These are phyloP conservation scores for Ctenosaura bakeri DNA, from an alignment of 2,797 vertebrate genomes.

Conservation along the genomic window DNA sequence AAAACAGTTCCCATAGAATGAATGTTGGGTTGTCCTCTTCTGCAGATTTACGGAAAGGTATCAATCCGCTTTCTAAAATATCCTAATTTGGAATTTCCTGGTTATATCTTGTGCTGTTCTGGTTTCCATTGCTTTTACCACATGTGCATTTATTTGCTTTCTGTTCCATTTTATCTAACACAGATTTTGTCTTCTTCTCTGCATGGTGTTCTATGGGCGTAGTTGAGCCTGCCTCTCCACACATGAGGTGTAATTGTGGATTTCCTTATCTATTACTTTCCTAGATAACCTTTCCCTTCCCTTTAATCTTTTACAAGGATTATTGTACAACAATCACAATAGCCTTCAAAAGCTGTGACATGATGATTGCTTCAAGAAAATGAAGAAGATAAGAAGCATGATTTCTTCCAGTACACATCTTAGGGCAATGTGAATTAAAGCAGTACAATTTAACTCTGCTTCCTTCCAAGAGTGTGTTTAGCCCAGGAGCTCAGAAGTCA, in stretches of 20 bases:
- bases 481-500: neutral
- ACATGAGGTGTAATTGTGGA: neutral
- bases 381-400: neutral
- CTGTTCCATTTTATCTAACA: neutral
- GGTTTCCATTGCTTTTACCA: constrained; percentile 12
- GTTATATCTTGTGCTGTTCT: neutral
- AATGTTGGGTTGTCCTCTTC: neutral
- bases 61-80: neutral
- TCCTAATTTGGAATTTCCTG: constrained; percentile 2
- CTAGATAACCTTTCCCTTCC: neutral
- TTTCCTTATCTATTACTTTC: constrained; percentile 2
- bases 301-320: neutral
- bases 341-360: neutral
- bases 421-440: neutral
- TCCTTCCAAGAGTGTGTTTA: neutral
- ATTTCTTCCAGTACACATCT: neutral
- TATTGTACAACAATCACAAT: neutral
- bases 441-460: neutral
- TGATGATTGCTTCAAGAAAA: constrained; percentile 13
- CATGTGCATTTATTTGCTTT: neutral
- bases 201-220: neutral
- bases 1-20: neutral
- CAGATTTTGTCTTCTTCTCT: neutral
- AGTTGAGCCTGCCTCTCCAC: neutral
- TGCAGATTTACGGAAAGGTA: constrained; percentile 1